A percentile compares a stretch with the other conserved stretches of the same genome.
phyloP scores from a whole-genome alignment of 2,888 invertebrate species.

The Erebia aethiops region DNA sequence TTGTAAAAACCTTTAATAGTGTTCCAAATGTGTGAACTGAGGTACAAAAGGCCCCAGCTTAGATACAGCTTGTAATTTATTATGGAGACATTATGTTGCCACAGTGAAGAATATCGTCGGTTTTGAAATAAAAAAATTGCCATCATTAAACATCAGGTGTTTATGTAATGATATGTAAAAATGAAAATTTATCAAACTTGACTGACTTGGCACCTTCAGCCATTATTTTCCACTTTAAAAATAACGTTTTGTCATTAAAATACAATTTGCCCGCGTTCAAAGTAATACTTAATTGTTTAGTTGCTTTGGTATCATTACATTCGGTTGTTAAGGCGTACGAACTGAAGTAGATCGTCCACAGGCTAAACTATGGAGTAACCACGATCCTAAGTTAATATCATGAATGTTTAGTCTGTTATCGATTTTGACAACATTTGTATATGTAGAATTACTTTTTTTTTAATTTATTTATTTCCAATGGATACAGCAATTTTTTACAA shows the following conservation, averaged over 20 bases:
- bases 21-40: too few relatives aligned
- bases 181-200: constrained; percentile 31
- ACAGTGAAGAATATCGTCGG: constrained; percentile 8
- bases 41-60: too few relatives aligned
- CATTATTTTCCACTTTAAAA: constrained; percentile 38
- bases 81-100: constrained; percentile 15
- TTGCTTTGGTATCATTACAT: constrained; percentile 26
- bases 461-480: too few relatives aligned
- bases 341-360: constrained; percentile 6
- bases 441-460: too few relatives aligned
- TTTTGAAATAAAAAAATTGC: constrained; percentile 19
- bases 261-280: constrained; percentile 37
- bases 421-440: too few relatives aligned
- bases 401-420: not conserved
- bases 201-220: constrained; percentile 31
- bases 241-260: constrained; percentile 38
- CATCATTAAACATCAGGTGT: constrained; percentile 25
- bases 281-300: constrained; percentile 30
- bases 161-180: constrained; percentile 30
- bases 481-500: too few relatives aligned
- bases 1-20: too few relatives aligned
- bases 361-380: not conserved
- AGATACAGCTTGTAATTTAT: not conserved
- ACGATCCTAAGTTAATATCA: not conserved
- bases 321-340: constrained; percentile 12